Conservation (phyloP, 1,140 invertebrate species). For the Psix sp. region DNA sequence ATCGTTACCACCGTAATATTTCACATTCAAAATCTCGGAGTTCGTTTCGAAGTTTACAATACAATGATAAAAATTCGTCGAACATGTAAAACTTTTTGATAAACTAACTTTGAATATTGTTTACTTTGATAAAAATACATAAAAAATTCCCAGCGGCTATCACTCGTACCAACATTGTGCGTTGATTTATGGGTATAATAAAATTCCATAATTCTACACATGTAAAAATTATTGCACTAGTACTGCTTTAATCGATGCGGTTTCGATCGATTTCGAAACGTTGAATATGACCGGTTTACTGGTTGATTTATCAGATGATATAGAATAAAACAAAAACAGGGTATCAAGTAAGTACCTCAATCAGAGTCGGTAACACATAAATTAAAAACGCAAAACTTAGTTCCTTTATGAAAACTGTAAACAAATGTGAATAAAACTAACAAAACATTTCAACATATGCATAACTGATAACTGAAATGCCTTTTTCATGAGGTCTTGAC, state of each 20-base stretch:
- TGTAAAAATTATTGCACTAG: constrained; percentile 36
- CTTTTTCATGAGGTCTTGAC: constrained; percentile 24
- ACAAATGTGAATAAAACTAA: not conserved
- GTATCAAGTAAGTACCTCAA: constrained; percentile 37
- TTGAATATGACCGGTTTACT: constrained; percentile 22
- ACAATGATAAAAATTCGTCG: constrained; percentile 23
- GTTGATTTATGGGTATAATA: no score
- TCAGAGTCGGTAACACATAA: constrained; percentile 1
- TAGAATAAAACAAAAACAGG: constrained; percentile 12
- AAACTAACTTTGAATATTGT: constrained; percentile 14
- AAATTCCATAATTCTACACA: not conserved
- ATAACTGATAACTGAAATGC: constrained; percentile 3
- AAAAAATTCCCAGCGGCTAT: no score
- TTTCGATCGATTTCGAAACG: constrained; percentile 28
- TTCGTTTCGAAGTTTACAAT: no score
- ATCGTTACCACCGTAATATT: no score
- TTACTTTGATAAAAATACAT: no score
- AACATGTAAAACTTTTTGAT: constrained; percentile 27
- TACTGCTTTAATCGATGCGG: constrained; percentile 7
- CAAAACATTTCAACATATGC: not conserved
- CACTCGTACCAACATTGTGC: constrained; percentile 24
- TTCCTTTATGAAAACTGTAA: no score
- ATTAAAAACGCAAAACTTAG: constrained; percentile 2
- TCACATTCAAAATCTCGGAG: no score
- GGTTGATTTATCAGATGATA: constrained; percentile 31